Conservation (phyloP, 2,888 invertebrate genomes). For the Acrobasis repandana region DNA sequence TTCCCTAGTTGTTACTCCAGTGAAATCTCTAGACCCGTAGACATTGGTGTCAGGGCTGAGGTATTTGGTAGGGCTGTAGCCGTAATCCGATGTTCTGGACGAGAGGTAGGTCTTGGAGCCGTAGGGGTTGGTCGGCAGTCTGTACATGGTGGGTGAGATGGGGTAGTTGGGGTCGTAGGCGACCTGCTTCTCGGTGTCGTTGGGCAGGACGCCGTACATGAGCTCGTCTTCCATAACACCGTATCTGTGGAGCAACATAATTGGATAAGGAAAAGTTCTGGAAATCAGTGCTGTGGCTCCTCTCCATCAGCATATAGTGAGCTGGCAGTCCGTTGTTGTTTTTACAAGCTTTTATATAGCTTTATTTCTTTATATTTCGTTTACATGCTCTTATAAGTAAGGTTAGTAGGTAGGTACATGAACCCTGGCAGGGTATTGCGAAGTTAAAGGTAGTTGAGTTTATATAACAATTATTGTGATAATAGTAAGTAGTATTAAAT, state of each 20-base stretch:
- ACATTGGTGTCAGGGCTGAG: constrained; percentile 61
- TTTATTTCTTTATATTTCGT: too few species aligned
- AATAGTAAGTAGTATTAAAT: too few species aligned
- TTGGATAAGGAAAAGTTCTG: not conserved
- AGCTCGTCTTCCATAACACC: constrained; percentile 75
- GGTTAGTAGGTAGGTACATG: too few species aligned
- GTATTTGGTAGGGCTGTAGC: constrained; percentile 77
- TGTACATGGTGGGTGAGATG: constrained; percentile 76
- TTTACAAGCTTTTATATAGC: too few species aligned
- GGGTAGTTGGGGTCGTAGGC: constrained; percentile 77
- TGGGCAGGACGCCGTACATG: constrained; percentile 70
- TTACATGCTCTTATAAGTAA: too few species aligned
- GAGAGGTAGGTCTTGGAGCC: constrained; percentile 75
- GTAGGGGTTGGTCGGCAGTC: constrained; percentile 74
- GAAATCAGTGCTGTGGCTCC: too few species aligned
- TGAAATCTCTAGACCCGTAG: constrained; percentile 70
- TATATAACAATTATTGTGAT: too few species aligned
- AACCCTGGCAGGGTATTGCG: too few species aligned
- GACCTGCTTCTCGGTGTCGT: constrained; percentile 71
- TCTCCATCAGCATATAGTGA: too few species aligned
- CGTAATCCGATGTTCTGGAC: constrained; percentile 73
- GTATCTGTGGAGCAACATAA: constrained; percentile 52
- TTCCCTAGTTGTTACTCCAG: constrained; percentile 64
- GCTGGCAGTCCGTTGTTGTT: too few species aligned
- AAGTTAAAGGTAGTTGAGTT: too few species aligned